Conservation (phyloP, 2,113 vertebrate species). For the Plestiodon gilberti region DNA sequence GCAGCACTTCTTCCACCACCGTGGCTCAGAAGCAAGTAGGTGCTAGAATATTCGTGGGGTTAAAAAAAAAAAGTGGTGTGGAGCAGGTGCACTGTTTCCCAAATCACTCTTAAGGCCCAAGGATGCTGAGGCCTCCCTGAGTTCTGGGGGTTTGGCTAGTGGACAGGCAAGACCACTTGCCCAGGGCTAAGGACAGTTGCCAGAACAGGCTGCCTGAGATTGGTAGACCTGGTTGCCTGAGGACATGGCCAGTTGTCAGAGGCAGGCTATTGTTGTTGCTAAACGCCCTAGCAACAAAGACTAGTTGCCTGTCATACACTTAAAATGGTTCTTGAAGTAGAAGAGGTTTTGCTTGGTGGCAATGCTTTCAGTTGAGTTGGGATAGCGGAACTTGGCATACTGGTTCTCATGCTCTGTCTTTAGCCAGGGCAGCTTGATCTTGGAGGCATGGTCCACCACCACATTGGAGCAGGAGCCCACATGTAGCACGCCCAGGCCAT, state of each 20-base stretch:
- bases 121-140: not conserved
- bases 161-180: not conserved
- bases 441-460: conserved; percentile 87
- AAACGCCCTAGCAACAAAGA: not conserved
- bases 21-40: not conserved
- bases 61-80: not conserved
- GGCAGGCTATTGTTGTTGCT: too few species aligned
- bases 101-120: not conserved
- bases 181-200: not conserved
- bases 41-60: not conserved
- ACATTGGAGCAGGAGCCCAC: conserved; percentile 90
- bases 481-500: conserved; percentile 85
- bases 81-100: not conserved
- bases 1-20: fast-evolving
- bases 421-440: conserved; percentile 87
- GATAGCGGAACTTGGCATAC: conserved; percentile 86
- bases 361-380: conserved; percentile 66
- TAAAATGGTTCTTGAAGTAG: conserved; percentile 89
- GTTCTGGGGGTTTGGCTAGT: not conserved
- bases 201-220: conserved; percentile 33
- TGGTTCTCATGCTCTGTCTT: conserved; percentile 74
- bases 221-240: not conserved
- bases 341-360: conserved; percentile 69
- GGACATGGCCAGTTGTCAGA: not conserved
- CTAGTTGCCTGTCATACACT: conserved; percentile 85